Percentiles rank a stretch among this genome's conserved stretches.
phyloP scores from a whole-genome alignment of 2,888 invertebrate genomes.

The Epistrophe eligans region DNA sequence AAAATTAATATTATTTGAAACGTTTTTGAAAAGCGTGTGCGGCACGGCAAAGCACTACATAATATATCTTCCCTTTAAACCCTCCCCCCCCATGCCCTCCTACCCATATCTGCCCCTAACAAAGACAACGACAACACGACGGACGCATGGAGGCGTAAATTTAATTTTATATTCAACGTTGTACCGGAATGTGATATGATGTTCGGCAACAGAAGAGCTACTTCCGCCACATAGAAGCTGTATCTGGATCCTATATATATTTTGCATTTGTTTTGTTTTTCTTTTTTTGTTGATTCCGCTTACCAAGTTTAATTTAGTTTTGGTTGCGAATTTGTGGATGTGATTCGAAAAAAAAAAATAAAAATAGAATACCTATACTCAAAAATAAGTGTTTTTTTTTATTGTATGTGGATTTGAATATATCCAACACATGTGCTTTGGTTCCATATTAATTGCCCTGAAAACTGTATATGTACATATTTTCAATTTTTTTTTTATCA shows the following conservation, averaged over 20 bases:
- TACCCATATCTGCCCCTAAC: neutral
- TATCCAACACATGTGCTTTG: slow-evolving; percentile 53
- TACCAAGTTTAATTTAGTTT: slow-evolving; percentile 33
- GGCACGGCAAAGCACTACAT: neutral
- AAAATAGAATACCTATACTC: neutral
- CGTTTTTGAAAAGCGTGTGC: slow-evolving; percentile 41
- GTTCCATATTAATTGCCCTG: slow-evolving; percentile 57
- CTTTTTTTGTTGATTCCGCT: neutral
- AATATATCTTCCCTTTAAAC: neutral
- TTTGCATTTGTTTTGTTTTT: neutral
- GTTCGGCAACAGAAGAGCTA: slow-evolving; percentile 64
- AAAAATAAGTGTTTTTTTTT: neutral
- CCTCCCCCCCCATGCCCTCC: too few species aligned
- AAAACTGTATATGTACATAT: neutral
- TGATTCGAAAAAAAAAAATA: slow-evolving; percentile 18
- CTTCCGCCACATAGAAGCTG: slow-evolving; percentile 51
- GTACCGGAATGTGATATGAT: slow-evolving; percentile 64
- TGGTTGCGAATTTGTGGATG: slow-evolving; percentile 26
- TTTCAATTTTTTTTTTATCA: slow-evolving; percentile 23
- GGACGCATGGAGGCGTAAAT: slow-evolving; percentile 64
- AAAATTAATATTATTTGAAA: slow-evolving; percentile 75
- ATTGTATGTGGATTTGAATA: slow-evolving; percentile 32
- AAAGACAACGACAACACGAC: neutral
- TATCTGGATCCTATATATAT: neutral
- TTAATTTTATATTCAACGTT: slow-evolving; percentile 69